phyloP scores from a whole-genome alignment of 1,140 invertebrate genomes.

The Ooceraea biroi region DNA sequence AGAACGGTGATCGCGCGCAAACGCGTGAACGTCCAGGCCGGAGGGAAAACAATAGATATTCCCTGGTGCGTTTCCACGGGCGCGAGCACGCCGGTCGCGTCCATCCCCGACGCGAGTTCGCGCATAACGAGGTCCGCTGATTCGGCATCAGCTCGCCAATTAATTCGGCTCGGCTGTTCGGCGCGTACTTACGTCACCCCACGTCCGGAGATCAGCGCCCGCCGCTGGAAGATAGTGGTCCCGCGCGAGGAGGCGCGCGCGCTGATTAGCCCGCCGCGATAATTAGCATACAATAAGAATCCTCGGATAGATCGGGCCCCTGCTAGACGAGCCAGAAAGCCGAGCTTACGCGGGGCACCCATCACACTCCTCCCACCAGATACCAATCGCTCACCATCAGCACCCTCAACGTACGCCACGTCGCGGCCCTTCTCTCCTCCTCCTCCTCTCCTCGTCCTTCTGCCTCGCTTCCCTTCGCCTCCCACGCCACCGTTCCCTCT shows the following conservation, averaged over 20 bases:
- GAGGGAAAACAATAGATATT: conserved; percentile 29
- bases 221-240: conserved; percentile 64
- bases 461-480: conserved; percentile 9
- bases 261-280: conserved; percentile 70
- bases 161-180: conserved; percentile 66
- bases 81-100: conserved; percentile 2
- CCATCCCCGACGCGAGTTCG: conserved; percentile 20
- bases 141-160: conserved; percentile 65
- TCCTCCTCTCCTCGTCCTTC: conserved; percentile 44
- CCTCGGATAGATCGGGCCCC: conserved; percentile 78
- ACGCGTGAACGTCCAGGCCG: not conserved
- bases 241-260: conserved; percentile 64
- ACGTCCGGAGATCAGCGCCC: conserved; percentile 68
- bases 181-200: conserved; percentile 65
- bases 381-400: conserved; percentile 84
- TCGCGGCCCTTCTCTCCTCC: conserved; percentile 43
- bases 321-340: conserved; percentile 75
- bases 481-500: conserved; percentile 24
- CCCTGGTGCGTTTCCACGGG: not conserved
- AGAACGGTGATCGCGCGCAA: conserved; percentile 19
- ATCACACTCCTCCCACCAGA: conserved; percentile 81
- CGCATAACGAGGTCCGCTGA: conserved; percentile 52
- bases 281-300: conserved; percentile 86
- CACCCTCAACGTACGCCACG: conserved; percentile 64
- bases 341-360: conserved; percentile 80